Evolutionary conservation across 2,888 invertebrate genomes (phyloP).

Genomic region (Lochmaea capreae): DNA sequence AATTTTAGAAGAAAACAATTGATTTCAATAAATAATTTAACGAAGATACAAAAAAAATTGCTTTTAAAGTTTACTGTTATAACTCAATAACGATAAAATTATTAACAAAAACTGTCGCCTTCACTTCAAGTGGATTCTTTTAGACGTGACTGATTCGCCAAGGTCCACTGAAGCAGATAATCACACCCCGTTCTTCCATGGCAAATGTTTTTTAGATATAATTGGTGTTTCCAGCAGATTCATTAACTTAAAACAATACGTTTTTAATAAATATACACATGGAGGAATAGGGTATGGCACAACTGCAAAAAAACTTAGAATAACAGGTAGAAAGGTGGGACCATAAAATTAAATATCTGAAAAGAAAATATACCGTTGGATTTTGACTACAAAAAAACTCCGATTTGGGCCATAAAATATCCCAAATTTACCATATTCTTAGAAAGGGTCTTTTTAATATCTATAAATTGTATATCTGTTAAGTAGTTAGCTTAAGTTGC

Average conservation of each 20-base stretch:
- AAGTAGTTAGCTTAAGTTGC: too few species aligned
- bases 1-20: too few species aligned
- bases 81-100: neutral
- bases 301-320: neutral
- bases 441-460: too few species aligned
- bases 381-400: too few species aligned
- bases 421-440: too few species aligned
- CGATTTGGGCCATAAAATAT: too few species aligned
- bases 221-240: conserved; percentile 2
- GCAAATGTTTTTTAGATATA: neutral
- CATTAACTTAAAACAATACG: conserved; percentile 1
- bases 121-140: conserved; percentile 11
- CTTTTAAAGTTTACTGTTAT: too few species aligned
- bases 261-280: neutral
- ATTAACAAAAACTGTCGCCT: conserved; percentile 12
- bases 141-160: conserved; percentile 24
- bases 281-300: neutral
- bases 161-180: conserved; percentile 29
- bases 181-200: conserved; percentile 9
- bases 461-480: too few species aligned
- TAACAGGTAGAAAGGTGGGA: neutral
- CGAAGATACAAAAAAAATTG: too few species aligned
- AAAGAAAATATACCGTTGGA: too few species aligned
- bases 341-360: neutral
- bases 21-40: too few species aligned